Evolutionary conservation across 2,888 invertebrate species (phyloP).

Genomic region (Orchesella flavescens): DNA sequence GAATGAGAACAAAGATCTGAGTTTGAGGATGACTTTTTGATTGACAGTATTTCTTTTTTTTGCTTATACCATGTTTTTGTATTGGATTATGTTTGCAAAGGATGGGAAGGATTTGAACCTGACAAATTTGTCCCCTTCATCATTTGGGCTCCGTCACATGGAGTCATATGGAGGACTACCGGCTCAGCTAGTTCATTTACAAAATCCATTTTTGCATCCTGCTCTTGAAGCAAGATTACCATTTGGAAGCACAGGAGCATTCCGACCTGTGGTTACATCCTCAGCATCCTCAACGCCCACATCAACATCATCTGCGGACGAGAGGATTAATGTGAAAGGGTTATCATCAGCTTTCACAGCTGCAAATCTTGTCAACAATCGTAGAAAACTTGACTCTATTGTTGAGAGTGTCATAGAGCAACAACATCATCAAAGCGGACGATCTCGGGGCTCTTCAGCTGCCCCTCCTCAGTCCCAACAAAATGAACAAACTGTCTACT

Average conservation of each 20-base stretch:
- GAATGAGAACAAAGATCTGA: not conserved
- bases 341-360: constrained; percentile 71
- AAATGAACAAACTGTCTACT: constrained; percentile 49
- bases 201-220: constrained; percentile 83
- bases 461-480: constrained; percentile 48
- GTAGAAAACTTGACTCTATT: constrained; percentile 66
- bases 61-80: not conserved
- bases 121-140: constrained; percentile 74
- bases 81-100: constrained; percentile 20
- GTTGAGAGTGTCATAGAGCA: constrained; percentile 68
- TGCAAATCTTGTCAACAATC: constrained; percentile 66
- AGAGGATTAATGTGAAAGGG: constrained; percentile 66
- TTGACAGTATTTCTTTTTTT: not conserved
- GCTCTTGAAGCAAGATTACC: constrained; percentile 79
- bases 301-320: constrained; percentile 61
- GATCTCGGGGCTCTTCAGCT: constrained; percentile 50
- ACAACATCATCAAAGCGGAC: constrained; percentile 57
- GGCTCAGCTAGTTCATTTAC: constrained; percentile 82
- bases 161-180: constrained; percentile 79
- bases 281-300: constrained; percentile 77
- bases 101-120: constrained; percentile 70
- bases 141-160: constrained; percentile 77
- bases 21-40: not conserved
- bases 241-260: constrained; percentile 77
- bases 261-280: constrained; percentile 78